Evolutionary conservation across 2,797 vertebrate genomes (phyloP), one percentile per base, ranked within the genome.

Genomic region (Rhinophrynus dorsalis): DNA sequence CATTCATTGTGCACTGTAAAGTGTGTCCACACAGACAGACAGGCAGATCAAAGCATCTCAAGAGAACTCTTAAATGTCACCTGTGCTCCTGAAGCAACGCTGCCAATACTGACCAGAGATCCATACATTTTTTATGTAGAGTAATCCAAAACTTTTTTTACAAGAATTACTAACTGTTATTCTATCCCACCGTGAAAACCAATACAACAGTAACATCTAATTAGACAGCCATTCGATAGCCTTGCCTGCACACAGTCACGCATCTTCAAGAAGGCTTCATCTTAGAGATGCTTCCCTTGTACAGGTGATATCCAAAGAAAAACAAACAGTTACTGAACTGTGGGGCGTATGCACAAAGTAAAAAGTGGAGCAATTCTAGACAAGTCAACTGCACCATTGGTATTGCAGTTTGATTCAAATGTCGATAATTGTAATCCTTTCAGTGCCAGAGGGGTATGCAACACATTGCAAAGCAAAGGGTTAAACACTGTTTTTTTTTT

Each of bases 41-140:
- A 30, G 52, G 10, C 20, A 24, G 68, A 51, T 50, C 52, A 72
- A 21, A 51, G 13, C 2, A 54, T 52, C 78, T 67, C 73, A 73
- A 74, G 57, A 74, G 78, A 77, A 51, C 77, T 77, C 76, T 78
- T 79, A 80, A 72, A 78, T 66, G 56, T 70, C 77, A 80, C 71
- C 64, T 73, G 75, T 80, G 71, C 79, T 81, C 72, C 65, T 81
- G 77, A 68, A 75, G 73, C 67, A 68, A 76, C 17, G 69, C 71
- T 77, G 76, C 78, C 78, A 76, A 71, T 8, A 74, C 68, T 77
- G 78, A 82, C 71, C 82, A 77, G 65, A 82, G 67, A 74, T 45
- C 27, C 87, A 91, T 92, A 79, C 73, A 92, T 90, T 84, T 90
- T 92, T 92, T 67, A 92, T 88, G 83, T 38, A 15, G 72, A 73